These are phyloP conservation scores for Lasioglossum albipes DNA, from an alignment of 1,140 invertebrate species.

Conservation along the genomic window DNA sequence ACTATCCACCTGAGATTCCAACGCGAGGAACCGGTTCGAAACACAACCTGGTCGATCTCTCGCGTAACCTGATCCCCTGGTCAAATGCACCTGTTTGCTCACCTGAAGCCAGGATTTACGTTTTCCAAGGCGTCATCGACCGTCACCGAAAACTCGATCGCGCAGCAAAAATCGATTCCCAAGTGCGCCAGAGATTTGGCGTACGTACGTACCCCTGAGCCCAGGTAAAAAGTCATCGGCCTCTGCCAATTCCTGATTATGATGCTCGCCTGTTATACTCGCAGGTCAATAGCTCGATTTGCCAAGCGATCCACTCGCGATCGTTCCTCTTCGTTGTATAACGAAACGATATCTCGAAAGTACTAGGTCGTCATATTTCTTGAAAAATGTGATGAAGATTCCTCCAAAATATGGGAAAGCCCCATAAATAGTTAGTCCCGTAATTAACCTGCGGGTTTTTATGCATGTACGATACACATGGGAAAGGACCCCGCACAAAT, in stretches of 20 bases:
- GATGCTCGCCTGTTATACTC: slow-evolving; percentile 49
- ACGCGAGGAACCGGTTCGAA: slow-evolving; percentile 56
- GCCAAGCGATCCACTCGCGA: slow-evolving; percentile 38
- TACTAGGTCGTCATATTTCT: slow-evolving; percentile 1
- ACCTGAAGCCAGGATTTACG: slow-evolving; percentile 69
- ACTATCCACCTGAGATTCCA: slow-evolving; percentile 33
- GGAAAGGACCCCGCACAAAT: too few relatives aligned
- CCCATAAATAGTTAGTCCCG: too few relatives aligned
- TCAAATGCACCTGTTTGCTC: slow-evolving; percentile 73
- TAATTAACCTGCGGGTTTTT: too few relatives aligned
- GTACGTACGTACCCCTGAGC: background rate
- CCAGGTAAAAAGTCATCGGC: background rate
- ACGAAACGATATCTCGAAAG: slow-evolving; percentile 14
- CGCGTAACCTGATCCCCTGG: slow-evolving; percentile 68
- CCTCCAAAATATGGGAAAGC: too few relatives aligned
- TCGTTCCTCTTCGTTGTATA: slow-evolving; percentile 6
- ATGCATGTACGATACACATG: too few relatives aligned
- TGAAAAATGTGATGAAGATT: background rate
- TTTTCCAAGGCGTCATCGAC: slow-evolving; percentile 35
- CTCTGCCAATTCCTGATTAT: slow-evolving; percentile 26
- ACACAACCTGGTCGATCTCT: slow-evolving; percentile 61
- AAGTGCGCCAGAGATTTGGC: background rate
- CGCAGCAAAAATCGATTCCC: background rate
- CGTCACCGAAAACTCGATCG: slow-evolving; percentile 2
- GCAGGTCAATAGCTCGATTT: slow-evolving; percentile 49